A percentile compares a stretch with the other conserved stretches of the same genome.
These are phyloP conservation scores for Macrosoma leucophasiata DNA, from an alignment of 2,888 invertebrate species.

Conservation along the genomic window DNA sequence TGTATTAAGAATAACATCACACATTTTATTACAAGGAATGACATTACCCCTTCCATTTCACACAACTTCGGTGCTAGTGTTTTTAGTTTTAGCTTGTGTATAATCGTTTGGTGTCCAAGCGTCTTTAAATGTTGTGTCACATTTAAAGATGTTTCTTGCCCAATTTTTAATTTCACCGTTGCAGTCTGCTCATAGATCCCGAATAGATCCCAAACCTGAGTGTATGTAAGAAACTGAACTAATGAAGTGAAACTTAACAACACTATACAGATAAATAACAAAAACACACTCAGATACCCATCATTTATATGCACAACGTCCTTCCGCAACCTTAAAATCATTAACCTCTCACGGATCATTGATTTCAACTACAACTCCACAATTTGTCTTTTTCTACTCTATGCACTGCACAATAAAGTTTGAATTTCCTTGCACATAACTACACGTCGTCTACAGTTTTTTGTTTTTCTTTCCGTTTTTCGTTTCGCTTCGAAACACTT, in stretches of 20 bases:
- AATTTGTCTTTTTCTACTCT: conserved; percentile 56
- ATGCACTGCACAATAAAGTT: conserved; percentile 70
- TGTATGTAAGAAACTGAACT: conserved; percentile 3
- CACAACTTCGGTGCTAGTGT: conserved; percentile 37
- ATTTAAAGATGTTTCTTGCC: conserved; percentile 13
- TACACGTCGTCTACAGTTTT: conserved; percentile 49
- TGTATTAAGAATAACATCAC: conserved; percentile 60
- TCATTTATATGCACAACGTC: conserved; percentile 41
- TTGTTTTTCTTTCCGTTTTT: conserved; percentile 54
- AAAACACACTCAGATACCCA: conserved; percentile 30
- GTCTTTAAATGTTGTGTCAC: conserved; percentile 7
- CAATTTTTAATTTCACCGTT: conserved; percentile 13
- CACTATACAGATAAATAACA: conserved; percentile 25
- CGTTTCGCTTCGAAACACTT: conserved; percentile 50
- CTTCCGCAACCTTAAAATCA: conserved; percentile 36
- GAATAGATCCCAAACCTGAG: too few relatives aligned
- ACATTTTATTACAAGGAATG: conserved; percentile 57
- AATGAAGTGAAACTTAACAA: conserved; percentile 4
- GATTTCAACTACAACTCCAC: conserved; percentile 41
- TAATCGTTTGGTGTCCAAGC: conserved; percentile 19
- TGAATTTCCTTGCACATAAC: conserved; percentile 63
- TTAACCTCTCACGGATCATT: conserved; percentile 51
- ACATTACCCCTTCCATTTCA: conserved; percentile 46
- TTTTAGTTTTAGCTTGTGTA: conserved; percentile 28
- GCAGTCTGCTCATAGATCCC: too few relatives aligned